Conservation (phyloP, 2,113 vertebrate genomes). For the Austrofundulus limnaeus region DNA sequence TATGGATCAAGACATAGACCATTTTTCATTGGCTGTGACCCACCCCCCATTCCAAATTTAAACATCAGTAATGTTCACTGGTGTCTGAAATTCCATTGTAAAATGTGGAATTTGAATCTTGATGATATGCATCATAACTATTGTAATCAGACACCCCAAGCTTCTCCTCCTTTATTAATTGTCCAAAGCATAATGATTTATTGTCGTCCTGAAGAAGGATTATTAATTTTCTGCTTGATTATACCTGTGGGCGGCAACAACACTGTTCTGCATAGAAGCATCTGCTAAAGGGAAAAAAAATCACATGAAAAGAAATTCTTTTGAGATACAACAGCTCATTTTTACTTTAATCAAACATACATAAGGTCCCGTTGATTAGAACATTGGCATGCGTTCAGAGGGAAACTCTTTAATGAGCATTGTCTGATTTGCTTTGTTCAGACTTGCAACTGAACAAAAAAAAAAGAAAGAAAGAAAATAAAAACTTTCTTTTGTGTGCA, state of each 20-base stretch:
- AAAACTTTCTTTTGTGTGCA: slow-evolving; percentile 16
- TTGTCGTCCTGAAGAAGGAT: slow-evolving; percentile 89
- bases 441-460: slow-evolving; percentile 24
- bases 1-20: slow-evolving; percentile 40
- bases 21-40: slow-evolving; percentile 36
- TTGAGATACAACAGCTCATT: slow-evolving; percentile 91
- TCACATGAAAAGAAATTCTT: slow-evolving; percentile 86
- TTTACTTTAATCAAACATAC: slow-evolving; percentile 94
- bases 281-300: slow-evolving; percentile 82
- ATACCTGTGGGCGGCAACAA: slow-evolving; percentile 91
- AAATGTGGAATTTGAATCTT: slow-evolving; percentile 81
- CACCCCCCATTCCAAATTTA: slow-evolving; percentile 55
- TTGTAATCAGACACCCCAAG: slow-evolving; percentile 89
- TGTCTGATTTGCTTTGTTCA: slow-evolving; percentile 83
- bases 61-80: slow-evolving; percentile 71
- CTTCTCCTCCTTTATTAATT: slow-evolving; percentile 92
- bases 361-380: slow-evolving; percentile 90
- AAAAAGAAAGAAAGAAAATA: slow-evolving; percentile 19
- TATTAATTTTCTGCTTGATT: slow-evolving; percentile 98
- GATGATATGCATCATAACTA: slow-evolving; percentile 85
- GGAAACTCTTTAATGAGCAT: slow-evolving; percentile 84
- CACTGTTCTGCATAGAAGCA: slow-evolving; percentile 82
- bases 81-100: slow-evolving; percentile 68
- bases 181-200: slow-evolving; percentile 95
- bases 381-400: slow-evolving; percentile 77